Conservation (phyloP, 1,140 invertebrate species). For the Tetramorium simillimum region DNA sequence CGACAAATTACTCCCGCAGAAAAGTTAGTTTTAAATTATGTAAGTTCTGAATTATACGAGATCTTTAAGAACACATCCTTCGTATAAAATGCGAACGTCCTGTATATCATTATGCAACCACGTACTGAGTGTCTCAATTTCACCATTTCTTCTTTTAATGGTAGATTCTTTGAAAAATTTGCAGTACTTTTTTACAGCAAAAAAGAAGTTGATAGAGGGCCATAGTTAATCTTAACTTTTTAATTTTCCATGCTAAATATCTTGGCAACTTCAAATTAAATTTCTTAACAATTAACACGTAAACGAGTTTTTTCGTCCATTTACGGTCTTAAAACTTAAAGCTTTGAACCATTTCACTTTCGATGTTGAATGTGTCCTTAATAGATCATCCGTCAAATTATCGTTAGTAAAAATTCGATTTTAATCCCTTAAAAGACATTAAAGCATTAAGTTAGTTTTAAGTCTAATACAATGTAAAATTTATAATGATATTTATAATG, state of each 20-base stretch:
- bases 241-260: slow-evolving; percentile 51
- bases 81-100: slow-evolving; percentile 21
- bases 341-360: not conserved
- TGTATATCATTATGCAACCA: slow-evolving; percentile 20
- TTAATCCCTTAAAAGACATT: not conserved
- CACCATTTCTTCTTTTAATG: not conserved
- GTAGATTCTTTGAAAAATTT: slow-evolving; percentile 40
- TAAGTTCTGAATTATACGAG: slow-evolving; percentile 31
- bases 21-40: slow-evolving; percentile 38
- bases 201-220: not conserved
- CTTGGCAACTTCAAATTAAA: slow-evolving; percentile 31
- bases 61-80: slow-evolving; percentile 22
- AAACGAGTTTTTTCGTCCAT: slow-evolving; percentile 27
- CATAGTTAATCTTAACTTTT: slow-evolving; percentile 39
- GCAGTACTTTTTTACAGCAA: not conserved
- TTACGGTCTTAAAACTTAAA: not conserved
- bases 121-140: slow-evolving; percentile 13
- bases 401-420: not conserved
- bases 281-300: slow-evolving; percentile 36
- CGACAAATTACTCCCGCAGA: slow-evolving; percentile 6
- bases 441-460: too few species aligned
- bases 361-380: not conserved
- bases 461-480: too few species aligned
- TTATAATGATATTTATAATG: not conserved
- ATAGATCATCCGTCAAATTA: slow-evolving; percentile 13